Evolutionary conservation across 1,140 invertebrate genomes (phyloP), one percentile per base, ranked within the genome.

Genomic region (Drosophila nigromelanica): DNA sequence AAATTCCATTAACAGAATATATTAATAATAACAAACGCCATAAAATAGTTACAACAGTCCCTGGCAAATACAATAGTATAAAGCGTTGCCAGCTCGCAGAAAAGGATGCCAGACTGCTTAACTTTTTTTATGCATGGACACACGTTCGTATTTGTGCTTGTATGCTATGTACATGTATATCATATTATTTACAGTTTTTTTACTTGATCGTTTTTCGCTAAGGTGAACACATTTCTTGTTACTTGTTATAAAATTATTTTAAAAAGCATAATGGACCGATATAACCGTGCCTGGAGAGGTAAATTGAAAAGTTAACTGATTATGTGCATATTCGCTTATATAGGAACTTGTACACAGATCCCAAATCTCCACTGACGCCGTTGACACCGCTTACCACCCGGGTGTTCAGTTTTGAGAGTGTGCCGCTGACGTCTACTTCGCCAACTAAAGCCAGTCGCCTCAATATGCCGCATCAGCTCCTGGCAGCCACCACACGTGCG

Each of bases 231-330:
- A 27, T 14, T 58, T 58, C 24, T 14, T 6, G n/a, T 21, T 15
- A 30, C 14, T 2, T 30, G 12, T 14, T 14, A 4, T 30, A 30
- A 50, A 14, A 33, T 15, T 40, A 48, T 43, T n/a, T 40, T n/a
- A 37, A 12, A n/a, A 27, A 43, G 4, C 11, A 14, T 5, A 33
- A 86, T 86, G 81, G 78, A 86, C 30, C 69, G 71, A 5, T 86
- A 86, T 24, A 86, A 75, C 54, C 77, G 81, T 18, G 77, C 64
- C 3, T 86, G 71, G 66, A 78, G 81, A 78, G 81, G 81, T 86
- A 73, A 50, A 42, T 51, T 1, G 7, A 14, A n/a, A 10, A 2
- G 0, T 0, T 0, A 0, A 27, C 27, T 5, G 27, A 5, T 5
- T 27, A 5, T 27, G 5, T 14, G 5, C 6, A 40, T 2, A 14